phyloP scores from a whole-genome alignment of 2,113 vertebrate genomes.

The Hemiscyllium ocellatum region DNA sequence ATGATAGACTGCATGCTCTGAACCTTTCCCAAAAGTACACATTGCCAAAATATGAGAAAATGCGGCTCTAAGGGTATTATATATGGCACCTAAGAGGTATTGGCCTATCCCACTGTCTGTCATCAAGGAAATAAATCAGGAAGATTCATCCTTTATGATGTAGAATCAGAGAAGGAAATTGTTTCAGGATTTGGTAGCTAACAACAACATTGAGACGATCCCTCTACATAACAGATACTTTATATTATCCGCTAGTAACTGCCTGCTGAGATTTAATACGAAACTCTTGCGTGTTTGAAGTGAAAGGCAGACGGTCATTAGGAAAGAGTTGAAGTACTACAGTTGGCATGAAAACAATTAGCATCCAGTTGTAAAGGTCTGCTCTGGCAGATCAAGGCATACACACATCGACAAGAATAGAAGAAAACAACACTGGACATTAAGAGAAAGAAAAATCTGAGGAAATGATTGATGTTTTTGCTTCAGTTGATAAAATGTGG shows the following conservation, averaged over 20 bases:
- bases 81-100: no score
- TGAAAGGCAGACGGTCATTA: background rate
- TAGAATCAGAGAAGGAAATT: background rate
- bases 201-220: background rate
- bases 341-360: constrained; percentile 5
- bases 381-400: background rate
- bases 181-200: background rate
- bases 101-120: background rate
- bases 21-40: no score
- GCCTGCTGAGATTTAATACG: background rate
- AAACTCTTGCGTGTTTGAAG: background rate
- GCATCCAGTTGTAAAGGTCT: constrained; percentile 5
- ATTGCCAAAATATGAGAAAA: no score
- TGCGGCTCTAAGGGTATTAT: no score
- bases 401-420: background rate
- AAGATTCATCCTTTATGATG: background rate
- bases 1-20: no score
- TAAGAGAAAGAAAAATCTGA: background rate
- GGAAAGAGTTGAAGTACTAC: background rate
- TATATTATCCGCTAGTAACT: background rate
- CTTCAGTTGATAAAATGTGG: background rate
- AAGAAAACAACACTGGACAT: background rate
- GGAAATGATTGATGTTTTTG: background rate
- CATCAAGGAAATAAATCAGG: background rate
- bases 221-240: background rate